These are phyloP conservation scores for Tetragonula carbonaria DNA, from an alignment of 2,888 invertebrate genomes.

Conservation along the genomic window DNA sequence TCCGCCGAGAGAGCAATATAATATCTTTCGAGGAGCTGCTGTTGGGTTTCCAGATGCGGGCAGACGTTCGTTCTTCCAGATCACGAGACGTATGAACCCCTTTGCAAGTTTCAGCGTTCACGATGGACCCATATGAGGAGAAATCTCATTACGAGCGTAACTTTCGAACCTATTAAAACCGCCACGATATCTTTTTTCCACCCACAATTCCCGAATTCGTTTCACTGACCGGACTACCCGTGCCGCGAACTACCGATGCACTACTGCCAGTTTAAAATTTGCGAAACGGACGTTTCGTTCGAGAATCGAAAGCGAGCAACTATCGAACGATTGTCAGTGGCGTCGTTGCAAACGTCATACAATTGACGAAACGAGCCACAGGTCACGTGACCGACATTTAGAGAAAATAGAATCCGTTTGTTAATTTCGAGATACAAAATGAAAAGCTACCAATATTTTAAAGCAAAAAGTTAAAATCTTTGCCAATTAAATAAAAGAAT, in stretches of 20 bases:
- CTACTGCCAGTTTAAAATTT: not conserved
- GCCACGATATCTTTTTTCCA: not conserved
- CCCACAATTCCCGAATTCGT: not conserved
- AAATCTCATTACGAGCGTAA: conserved; percentile 51
- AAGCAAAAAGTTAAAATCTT: not conserved
- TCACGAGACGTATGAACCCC: conserved; percentile 58
- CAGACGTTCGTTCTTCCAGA: conserved; percentile 60
- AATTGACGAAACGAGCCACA: not conserved
- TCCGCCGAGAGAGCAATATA: conserved; percentile 74
- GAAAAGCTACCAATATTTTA: not conserved
- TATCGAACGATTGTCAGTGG: conserved; percentile 22
- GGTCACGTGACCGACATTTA: not conserved
- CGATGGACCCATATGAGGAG: conserved; percentile 43
- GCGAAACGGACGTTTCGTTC: not conserved
- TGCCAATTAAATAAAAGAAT: not conserved
- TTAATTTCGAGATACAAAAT: not conserved
- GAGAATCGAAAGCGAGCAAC: conserved; percentile 14
- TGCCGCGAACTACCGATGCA: not conserved
- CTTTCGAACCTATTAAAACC: conserved; percentile 28
- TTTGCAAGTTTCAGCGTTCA: conserved; percentile 50
- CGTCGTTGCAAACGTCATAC: not conserved
- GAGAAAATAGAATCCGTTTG: not conserved
- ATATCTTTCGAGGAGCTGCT: conserved; percentile 72
- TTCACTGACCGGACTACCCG: not conserved
- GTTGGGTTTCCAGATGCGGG: conserved; percentile 77